phyloP scores from a whole-genome alignment of 2,113 vertebrate species.

The Cavia aperea region DNA sequence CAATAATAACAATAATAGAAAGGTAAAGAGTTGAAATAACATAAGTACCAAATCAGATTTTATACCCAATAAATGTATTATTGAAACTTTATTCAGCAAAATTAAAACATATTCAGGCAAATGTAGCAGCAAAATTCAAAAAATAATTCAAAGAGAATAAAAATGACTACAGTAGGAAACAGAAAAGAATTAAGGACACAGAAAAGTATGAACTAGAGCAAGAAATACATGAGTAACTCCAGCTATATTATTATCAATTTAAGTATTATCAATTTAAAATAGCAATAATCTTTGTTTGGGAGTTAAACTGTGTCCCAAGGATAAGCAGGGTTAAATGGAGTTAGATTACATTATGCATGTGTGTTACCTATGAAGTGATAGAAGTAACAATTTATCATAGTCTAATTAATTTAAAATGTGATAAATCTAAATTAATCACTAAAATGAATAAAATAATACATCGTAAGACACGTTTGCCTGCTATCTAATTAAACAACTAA shows the following conservation, averaged over 20 bases:
- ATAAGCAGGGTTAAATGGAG: neutral
- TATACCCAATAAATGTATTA: neutral
- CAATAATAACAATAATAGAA: neutral
- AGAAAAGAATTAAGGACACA: neutral
- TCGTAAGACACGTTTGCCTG: neutral
- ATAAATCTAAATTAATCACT: neutral
- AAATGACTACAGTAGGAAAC: neutral
- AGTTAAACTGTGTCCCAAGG: neutral
- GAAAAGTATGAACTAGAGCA: neutral
- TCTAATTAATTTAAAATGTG: neutral
- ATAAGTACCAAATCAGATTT: neutral
- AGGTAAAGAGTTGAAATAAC: neutral
- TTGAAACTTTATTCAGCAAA: neutral
- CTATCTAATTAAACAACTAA: constrained; percentile 12
- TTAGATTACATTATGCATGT: neutral
- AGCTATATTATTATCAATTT: neutral
- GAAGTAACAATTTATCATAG: neutral
- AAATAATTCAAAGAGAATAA: constrained; percentile 8
- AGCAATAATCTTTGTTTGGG: neutral
- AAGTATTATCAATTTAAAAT: constrained; percentile 8
- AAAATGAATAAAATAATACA: neutral
- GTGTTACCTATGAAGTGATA: neutral
- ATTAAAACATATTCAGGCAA: neutral
- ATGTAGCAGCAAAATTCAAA: constrained; percentile 1
- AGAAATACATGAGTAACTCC: neutral